Base-by-base conservation (phyloP, 2,797 vertebrate genomes). In the Taenioides sp. region DNA sequence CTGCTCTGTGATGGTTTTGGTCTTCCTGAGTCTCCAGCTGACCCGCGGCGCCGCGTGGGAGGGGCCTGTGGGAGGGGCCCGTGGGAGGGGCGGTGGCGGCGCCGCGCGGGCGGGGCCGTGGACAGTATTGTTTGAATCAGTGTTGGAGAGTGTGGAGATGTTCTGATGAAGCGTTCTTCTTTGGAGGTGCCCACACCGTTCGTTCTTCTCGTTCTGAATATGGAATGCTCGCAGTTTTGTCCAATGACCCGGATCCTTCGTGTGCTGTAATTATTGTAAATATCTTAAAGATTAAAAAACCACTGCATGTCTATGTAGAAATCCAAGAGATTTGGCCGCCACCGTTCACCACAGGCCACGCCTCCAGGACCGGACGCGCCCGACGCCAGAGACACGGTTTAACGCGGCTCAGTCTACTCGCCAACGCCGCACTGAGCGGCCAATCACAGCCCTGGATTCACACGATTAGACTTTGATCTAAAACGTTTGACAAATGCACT, bases 191-290 rank as follows among this genome's bases (percentile, higher is more conserved):
- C 50, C 17, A 27, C 25, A 18, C 58, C 18, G 20, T 60, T 34
- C 18, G 27, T 60, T 60, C 57, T 89, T 90, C 88, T 89, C 89
- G 82, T 91, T 90, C 86, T 92, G 90, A 94, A 91, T 93, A 92
- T 90, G 90, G 92, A 93, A 92, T 91, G 92, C 92, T 93, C 87
- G 90, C 91, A 91, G 92, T 93, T 94, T 94, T 93, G 92, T 94
- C 92, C 90, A 93, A 87, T 92, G 91, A 94, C 93, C 91, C 92
- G 92, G 93, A 94, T 92, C 87, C 86, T 93, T 93, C 93, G 92
- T 92, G 91, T 95, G 92, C 76, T 95, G 94, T 95, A 95, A 95
- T 94, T 95, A 95, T 91, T 95, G 94, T 95, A 95, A 94, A 95
- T 95, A 95, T 80, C 80, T 92, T 92, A 93, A 92, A 91, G 89